Evolutionary conservation across 64 coral and sea anemone genomes (phyloP).

Genomic region (Montipora efflorescens): DNA sequence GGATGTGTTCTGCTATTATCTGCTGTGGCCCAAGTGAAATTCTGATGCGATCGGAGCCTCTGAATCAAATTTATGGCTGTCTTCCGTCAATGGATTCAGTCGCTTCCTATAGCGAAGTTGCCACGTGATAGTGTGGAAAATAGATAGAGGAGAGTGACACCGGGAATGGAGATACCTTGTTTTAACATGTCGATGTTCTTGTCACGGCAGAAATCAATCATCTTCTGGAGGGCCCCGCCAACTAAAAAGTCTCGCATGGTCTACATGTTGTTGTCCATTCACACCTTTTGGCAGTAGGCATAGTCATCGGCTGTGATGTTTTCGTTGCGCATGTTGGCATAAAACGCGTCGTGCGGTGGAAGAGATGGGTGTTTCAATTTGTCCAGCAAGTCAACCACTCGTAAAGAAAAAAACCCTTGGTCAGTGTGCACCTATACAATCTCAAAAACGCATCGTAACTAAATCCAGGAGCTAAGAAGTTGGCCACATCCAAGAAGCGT

Average conservation of each 20-base stretch:
- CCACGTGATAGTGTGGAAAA: constrained; percentile 24
- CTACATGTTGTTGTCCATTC: constrained; percentile 18
- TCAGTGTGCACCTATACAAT: constrained; percentile 45
- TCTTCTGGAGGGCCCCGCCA: constrained; percentile 32
- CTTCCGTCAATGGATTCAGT: too few species aligned
- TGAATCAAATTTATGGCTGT: too few species aligned
- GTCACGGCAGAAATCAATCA: constrained; percentile 54
- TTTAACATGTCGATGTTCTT: constrained; percentile 53
- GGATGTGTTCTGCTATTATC: too few species aligned
- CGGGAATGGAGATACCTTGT: constrained; percentile 34
- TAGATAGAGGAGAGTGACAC: constrained; percentile 43
- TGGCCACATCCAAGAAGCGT: constrained; percentile 37
- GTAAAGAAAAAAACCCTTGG: constrained; percentile 43
- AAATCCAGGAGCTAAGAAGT: constrained; percentile 43
- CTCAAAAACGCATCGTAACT: constrained; percentile 47
- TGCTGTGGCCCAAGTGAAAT: too few species aligned
- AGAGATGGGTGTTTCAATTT: constrained; percentile 5
- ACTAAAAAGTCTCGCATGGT: constrained; percentile 42
- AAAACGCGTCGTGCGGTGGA: constrained; percentile 16
- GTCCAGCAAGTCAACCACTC: constrained; percentile 9
- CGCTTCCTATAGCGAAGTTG: not conserved
- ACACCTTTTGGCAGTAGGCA: constrained; percentile 35
- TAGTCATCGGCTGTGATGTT: constrained; percentile 22
- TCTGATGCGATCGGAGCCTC: too few species aligned
- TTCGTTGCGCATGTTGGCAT: not conserved